These are phyloP conservation scores for Chrysolina americana DNA, from an alignment of 2,888 invertebrate species.

Conservation along the genomic window DNA sequence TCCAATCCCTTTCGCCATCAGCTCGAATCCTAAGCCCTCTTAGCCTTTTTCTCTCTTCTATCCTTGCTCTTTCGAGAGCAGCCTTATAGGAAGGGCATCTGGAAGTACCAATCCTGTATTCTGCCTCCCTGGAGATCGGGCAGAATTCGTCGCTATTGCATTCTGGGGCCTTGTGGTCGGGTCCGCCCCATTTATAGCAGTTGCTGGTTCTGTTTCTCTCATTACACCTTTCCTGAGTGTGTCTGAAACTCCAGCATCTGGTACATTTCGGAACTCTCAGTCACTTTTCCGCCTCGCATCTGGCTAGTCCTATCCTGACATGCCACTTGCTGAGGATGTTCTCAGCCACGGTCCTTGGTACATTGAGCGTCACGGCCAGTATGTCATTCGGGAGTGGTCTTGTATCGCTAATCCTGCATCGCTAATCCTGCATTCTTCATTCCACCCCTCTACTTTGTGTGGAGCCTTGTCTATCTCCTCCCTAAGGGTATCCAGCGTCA, in stretches of 20 bases:
- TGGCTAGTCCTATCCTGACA: too few relatives aligned
- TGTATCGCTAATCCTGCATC: too few relatives aligned
- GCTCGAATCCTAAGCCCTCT: not conserved
- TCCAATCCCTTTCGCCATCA: not conserved
- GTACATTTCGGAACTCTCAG: too few relatives aligned
- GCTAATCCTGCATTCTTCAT: too few relatives aligned
- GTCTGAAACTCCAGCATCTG: slow-evolving; percentile 13
- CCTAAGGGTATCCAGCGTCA: too few relatives aligned
- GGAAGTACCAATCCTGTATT: slow-evolving; percentile 10
- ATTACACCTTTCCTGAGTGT: not conserved
- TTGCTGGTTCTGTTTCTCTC: slow-evolving; percentile 17
- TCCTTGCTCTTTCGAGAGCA: not conserved
- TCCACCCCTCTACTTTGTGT: too few relatives aligned
- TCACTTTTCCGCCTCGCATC: too few relatives aligned
- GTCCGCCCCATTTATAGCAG: slow-evolving; percentile 9
- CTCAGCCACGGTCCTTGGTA: too few relatives aligned
- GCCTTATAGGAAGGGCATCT: slow-evolving; percentile 18
- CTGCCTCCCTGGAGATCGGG: not conserved
- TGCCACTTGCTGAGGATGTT: too few relatives aligned
- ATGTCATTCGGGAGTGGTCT: too few relatives aligned
- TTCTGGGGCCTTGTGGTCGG: slow-evolving; percentile 9
- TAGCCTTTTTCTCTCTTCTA: not conserved
- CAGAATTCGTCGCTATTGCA: slow-evolving; percentile 9
- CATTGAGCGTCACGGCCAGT: too few relatives aligned
- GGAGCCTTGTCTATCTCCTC: too few relatives aligned